Percentiles rank a stretch among this genome's conserved stretches.
Evolutionary conservation across 1,140 invertebrate genomes (phyloP).

Genomic region (Aphelinus certus): DNA sequence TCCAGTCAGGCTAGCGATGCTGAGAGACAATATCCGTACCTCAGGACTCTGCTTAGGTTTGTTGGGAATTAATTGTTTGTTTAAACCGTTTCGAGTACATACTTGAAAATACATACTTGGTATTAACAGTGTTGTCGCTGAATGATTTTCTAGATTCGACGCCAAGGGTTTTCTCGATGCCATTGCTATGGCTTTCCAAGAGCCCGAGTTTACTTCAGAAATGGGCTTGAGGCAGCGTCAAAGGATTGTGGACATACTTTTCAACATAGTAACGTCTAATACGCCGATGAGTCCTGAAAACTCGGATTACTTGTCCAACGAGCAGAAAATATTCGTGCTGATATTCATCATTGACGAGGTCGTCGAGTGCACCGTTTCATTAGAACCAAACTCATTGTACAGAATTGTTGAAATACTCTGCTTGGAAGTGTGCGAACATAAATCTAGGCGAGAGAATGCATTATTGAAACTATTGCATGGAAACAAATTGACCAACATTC

Average conservation of each 20-base stretch:
- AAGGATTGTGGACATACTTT: slow-evolving; percentile 81
- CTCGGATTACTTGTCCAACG: slow-evolving; percentile 58
- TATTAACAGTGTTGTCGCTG: neutral
- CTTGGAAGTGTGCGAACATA: slow-evolving; percentile 64
- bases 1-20: slow-evolving; percentile 72
- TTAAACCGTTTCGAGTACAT: neutral
- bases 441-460: slow-evolving; percentile 82
- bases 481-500: slow-evolving; percentile 74
- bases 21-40: slow-evolving; percentile 81
- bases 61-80: neutral
- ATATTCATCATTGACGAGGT: slow-evolving; percentile 61
- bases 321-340: slow-evolving; percentile 72
- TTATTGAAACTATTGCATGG: slow-evolving; percentile 79
- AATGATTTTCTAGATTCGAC: slow-evolving; percentile 73
- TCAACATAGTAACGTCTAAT: slow-evolving; percentile 77
- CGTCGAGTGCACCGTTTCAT: slow-evolving; percentile 53
- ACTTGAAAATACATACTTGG: too few relatives aligned
- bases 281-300: slow-evolving; percentile 54
- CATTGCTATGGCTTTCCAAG: slow-evolving; percentile 86
- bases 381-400: slow-evolving; percentile 54
- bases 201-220: slow-evolving; percentile 80
- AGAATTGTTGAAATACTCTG: slow-evolving; percentile 68
- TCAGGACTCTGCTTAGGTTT: slow-evolving; percentile 75
- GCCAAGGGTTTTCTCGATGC: slow-evolving; percentile 92
- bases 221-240: slow-evolving; percentile 80